phyloP scores from a whole-genome alignment of 2,888 invertebrate genomes.

The Epicampocera succincta region DNA sequence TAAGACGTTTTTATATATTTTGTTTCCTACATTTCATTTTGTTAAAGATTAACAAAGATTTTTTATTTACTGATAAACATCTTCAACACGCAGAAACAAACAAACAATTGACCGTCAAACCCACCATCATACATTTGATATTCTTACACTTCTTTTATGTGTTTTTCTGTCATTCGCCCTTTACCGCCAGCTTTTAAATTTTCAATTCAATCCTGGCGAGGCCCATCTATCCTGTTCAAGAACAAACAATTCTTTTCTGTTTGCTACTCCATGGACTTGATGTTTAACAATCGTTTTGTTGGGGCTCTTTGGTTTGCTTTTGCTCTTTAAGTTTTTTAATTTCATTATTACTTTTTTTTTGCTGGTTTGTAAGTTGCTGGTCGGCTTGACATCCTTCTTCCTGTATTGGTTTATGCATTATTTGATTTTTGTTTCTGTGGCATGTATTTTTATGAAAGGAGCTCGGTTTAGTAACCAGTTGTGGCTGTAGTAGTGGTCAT shows the following conservation, averaged over 20 bases:
- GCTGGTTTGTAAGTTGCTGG: conserved; percentile 50
- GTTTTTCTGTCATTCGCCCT: conserved; percentile 69
- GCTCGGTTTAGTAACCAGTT: conserved; percentile 23
- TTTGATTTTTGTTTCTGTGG: conserved; percentile 24
- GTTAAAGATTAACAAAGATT: conserved; percentile 67
- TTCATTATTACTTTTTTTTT: conserved; percentile 35
- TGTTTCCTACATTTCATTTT: conserved; percentile 62
- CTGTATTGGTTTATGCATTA: conserved; percentile 59
- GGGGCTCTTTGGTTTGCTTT: conserved; percentile 12
- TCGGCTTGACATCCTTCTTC: conserved; percentile 76
- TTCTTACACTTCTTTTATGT: conserved; percentile 65
- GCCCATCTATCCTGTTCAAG: conserved; percentile 47
- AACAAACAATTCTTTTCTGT: conserved; percentile 53
- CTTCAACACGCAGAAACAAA: conserved; percentile 68
- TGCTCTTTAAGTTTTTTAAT: conserved; percentile 10
- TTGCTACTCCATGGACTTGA: conserved; percentile 53
- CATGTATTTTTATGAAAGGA: background rate
- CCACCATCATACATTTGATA: conserved; percentile 63
- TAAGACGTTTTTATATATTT: conserved; percentile 44
- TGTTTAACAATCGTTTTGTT: conserved; percentile 65
- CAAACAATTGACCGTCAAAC: conserved; percentile 70
- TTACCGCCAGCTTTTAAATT: conserved; percentile 42
- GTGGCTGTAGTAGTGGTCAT: conserved; percentile 56
- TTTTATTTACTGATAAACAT: conserved; percentile 69
- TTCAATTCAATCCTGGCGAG: conserved; percentile 33